Conservation (phyloP, 2,113 vertebrate genomes). For the Pan paniscus region DNA sequence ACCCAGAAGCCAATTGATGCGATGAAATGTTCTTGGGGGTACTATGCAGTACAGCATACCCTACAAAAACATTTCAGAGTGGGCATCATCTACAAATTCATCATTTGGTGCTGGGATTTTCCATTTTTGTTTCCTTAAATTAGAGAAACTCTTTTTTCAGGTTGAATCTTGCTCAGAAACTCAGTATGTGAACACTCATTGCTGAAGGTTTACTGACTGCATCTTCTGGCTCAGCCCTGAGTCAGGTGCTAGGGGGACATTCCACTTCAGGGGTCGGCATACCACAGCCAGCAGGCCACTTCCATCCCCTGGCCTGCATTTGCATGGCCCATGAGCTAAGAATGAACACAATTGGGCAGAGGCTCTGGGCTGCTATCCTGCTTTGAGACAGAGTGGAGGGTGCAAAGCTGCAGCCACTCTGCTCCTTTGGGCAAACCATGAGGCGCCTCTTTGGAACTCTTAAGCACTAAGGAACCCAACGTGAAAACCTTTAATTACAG, state of each 20-base stretch:
- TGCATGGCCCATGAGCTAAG: background rate
- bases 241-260: background rate
- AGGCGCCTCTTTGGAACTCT: background rate
- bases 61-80: too few relatives aligned
- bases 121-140: background rate
- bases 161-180: background rate
- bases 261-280: background rate
- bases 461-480: background rate
- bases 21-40: background rate
- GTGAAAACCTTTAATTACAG: background rate
- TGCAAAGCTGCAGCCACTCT: rapidly evolving
- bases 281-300: background rate
- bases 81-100: rapidly evolving
- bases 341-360: background rate
- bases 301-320: background rate
- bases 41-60: rapidly evolving
- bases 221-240: background rate
- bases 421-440: background rate
- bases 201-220: rapidly evolving
- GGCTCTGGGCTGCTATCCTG: background rate
- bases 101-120: background rate
- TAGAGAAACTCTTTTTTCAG: background rate
- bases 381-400: background rate
- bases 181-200: background rate
- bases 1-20: background rate